Conservation (phyloP, 2,888 invertebrate genomes). For the Tiphia femorata region DNA sequence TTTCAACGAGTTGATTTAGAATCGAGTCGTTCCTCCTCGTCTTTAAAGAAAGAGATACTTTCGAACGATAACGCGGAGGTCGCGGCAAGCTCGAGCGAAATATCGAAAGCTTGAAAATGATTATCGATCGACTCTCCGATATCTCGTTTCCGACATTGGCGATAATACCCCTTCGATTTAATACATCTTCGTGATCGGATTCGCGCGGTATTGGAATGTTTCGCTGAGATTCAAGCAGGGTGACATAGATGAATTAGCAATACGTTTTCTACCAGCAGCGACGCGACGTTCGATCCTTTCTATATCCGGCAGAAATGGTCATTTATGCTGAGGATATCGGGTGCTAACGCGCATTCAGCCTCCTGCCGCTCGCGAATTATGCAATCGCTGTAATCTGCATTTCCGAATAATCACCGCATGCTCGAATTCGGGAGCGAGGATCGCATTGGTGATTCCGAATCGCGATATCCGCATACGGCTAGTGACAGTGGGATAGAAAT, state of each 20-base stretch:
- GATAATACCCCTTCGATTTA: conserved; percentile 35
- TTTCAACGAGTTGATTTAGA: too few relatives aligned
- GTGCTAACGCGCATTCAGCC: too few relatives aligned
- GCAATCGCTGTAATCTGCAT: not conserved
- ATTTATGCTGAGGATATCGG: not conserved
- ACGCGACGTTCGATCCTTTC: not conserved
- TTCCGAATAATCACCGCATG: too few relatives aligned
- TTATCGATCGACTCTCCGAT: too few relatives aligned
- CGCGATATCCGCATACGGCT: not conserved
- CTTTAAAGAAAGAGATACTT: too few relatives aligned
- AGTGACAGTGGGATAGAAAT: not conserved
- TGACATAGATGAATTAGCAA: conserved; percentile 35
- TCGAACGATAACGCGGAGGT: too few relatives aligned
- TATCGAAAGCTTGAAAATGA: too few relatives aligned
- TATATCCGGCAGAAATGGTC: not conserved
- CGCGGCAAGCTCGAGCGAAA: too few relatives aligned
- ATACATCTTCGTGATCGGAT: conserved; percentile 22
- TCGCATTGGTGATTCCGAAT: too few relatives aligned
- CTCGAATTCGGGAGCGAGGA: too few relatives aligned
- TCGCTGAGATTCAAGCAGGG: conserved; percentile 24
- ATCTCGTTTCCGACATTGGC: conserved; percentile 28
- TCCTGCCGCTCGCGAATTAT: too few relatives aligned
- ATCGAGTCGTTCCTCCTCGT: too few relatives aligned
- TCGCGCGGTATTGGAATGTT: conserved; percentile 15
- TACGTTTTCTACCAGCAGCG: not conserved